These are phyloP conservation scores for Felis chaus DNA, from an alignment of 2,113 vertebrate species.

Conservation along the genomic window DNA sequence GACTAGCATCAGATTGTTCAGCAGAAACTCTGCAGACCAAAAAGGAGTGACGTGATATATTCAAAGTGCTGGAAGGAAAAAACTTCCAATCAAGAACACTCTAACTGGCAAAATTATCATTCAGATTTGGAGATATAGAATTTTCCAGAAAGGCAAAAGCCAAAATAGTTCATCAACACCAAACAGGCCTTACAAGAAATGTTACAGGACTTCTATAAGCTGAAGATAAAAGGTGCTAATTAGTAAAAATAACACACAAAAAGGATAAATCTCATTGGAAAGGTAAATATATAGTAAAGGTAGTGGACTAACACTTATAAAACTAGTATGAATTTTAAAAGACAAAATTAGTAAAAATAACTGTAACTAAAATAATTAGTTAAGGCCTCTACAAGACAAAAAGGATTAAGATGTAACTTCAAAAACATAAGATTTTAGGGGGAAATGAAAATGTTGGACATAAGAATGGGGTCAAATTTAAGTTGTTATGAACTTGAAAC, in stretches of 20 bases:
- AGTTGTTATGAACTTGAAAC: neutral
- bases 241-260: neutral
- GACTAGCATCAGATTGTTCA: neutral
- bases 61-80: neutral
- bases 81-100: neutral
- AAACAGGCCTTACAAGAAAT: neutral
- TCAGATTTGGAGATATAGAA: neutral
- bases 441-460: neutral
- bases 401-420: neutral
- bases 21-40: neutral
- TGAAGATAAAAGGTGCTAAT: neutral
- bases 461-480: neutral
- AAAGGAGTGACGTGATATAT: neutral
- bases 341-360: neutral
- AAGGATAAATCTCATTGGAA: neutral
- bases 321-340: neutral
- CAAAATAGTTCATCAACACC: neutral
- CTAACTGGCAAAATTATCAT: neutral
- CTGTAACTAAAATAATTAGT: neutral
- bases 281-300: neutral
- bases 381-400: neutral
- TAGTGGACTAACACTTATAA: neutral
- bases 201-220: neutral
- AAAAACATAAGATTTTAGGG: neutral
- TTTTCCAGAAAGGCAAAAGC: neutral